phyloP scores from a whole-genome alignment of 2,888 invertebrate genomes.

The Diaphora mendica region DNA sequence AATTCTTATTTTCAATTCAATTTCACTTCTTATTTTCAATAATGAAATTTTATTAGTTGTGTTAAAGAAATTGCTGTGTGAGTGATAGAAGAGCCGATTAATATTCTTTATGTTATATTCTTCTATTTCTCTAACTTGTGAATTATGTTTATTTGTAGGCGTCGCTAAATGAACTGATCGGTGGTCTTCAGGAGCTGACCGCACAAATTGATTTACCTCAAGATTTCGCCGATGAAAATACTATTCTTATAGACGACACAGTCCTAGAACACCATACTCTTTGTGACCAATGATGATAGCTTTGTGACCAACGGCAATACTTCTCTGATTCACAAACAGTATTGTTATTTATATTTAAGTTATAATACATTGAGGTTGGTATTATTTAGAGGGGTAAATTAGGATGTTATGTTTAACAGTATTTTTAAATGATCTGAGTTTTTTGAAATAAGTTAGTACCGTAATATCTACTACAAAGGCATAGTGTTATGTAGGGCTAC shows the following conservation, averaged over 20 bases:
- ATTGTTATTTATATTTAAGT: constrained; percentile 24
- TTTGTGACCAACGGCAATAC: not conserved
- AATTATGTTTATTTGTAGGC: constrained; percentile 53
- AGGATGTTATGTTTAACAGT: constrained; percentile 5
- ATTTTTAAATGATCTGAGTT: constrained; percentile 1
- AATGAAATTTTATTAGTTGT: not conserved
- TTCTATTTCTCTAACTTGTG: not conserved
- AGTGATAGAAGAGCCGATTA: no score
- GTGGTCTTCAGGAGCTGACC: constrained; percentile 76
- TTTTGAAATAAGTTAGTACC: not conserved
- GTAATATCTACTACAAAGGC: not conserved
- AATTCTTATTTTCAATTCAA: no score
- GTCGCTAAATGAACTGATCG: constrained; percentile 72
- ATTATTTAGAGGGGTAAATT: not conserved
- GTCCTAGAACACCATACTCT: constrained; percentile 77
- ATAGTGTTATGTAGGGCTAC: not conserved
- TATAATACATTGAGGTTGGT: constrained; percentile 21
- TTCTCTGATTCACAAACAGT: not conserved
- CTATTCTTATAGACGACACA: constrained; percentile 78
- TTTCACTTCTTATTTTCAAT: no score
- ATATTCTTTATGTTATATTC: no score
- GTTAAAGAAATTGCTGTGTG: not conserved
- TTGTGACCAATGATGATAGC: constrained; percentile 62
- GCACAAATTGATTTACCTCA: constrained; percentile 78
- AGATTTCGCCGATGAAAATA: constrained; percentile 75